A percentile compares a stretch with the other conserved stretches of the same genome.
phyloP scores from a whole-genome alignment of 2,888 invertebrate genomes.

The Tenthredo notha region DNA sequence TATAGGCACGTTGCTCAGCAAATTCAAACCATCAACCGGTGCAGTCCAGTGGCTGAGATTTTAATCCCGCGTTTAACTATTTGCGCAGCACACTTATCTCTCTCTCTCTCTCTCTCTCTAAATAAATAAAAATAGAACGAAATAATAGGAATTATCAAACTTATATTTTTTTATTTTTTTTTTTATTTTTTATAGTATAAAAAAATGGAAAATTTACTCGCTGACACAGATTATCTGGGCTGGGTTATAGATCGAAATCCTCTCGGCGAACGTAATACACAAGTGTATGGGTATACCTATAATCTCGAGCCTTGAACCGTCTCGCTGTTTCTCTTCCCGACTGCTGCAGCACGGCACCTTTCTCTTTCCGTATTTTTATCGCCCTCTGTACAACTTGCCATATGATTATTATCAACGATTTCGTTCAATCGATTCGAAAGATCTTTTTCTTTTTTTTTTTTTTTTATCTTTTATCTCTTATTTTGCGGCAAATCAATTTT shows the following conservation, averaged over 20 bases:
- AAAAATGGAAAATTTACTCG: background rate
- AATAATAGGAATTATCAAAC: no score
- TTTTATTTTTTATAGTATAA: no score
- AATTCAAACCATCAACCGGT: background rate
- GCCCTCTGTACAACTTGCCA: background rate
- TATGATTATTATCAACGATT: background rate
- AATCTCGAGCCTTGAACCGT: constrained; percentile 66
- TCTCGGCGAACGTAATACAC: background rate
- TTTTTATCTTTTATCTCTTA: no score
- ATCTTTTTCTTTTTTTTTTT: no score
- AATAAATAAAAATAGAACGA: no score
- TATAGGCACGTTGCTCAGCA: background rate
- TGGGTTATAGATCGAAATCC: background rate
- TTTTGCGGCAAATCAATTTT: background rate
- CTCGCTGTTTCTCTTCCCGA: constrained; percentile 51
- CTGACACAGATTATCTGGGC: background rate
- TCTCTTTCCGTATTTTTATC: constrained; percentile 57
- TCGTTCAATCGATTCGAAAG: no score
- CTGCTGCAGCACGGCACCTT: constrained; percentile 64
- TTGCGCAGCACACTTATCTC: background rate
- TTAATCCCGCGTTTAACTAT: background rate
- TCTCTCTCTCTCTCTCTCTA: no score
- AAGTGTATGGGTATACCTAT: constrained; percentile 52
- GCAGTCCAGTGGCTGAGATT: background rate
- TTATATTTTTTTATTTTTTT: no score